phyloP scores from a whole-genome alignment of 2,113 vertebrate species.

The Tapirus terrestris region DNA sequence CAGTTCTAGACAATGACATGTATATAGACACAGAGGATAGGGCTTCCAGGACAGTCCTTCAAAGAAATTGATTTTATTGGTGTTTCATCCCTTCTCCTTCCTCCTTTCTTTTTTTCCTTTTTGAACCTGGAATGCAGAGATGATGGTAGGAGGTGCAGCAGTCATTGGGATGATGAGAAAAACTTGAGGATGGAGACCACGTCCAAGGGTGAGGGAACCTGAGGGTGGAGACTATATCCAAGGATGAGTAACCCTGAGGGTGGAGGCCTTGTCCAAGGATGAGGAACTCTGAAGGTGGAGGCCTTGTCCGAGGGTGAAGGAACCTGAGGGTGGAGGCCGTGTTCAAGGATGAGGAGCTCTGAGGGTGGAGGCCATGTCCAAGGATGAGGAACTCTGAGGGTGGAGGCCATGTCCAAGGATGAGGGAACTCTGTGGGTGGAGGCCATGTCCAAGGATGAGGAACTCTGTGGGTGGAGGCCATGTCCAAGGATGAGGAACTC shows the following conservation, averaged over 20 bases:
- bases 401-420: too few species aligned
- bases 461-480: neutral
- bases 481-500: too few species aligned
- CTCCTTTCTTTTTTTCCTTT: neutral
- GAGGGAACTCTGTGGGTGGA: too few species aligned
- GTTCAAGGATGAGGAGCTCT: neutral
- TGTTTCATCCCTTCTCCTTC: neutral
- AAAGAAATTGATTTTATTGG: neutral
- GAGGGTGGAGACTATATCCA: too few species aligned
- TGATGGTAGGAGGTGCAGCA: neutral
- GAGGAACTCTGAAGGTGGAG: too few species aligned
- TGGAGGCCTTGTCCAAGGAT: too few species aligned
- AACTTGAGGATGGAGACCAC: too few species aligned
- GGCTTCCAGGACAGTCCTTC: neutral
- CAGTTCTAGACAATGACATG: neutral
- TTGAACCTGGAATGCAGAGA: neutral
- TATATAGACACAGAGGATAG: too few species aligned
- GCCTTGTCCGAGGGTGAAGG: too few species aligned
- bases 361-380: neutral
- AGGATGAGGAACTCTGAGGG: neutral
- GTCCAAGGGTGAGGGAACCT: neutral
- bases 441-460: neutral
- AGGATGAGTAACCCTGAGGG: too few species aligned
- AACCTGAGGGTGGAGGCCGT: too few species aligned
- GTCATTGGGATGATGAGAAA: neutral